These are phyloP conservation scores for Lasioglossum vierecki DNA, from an alignment of 2,888 invertebrate genomes.

Conservation along the genomic window DNA sequence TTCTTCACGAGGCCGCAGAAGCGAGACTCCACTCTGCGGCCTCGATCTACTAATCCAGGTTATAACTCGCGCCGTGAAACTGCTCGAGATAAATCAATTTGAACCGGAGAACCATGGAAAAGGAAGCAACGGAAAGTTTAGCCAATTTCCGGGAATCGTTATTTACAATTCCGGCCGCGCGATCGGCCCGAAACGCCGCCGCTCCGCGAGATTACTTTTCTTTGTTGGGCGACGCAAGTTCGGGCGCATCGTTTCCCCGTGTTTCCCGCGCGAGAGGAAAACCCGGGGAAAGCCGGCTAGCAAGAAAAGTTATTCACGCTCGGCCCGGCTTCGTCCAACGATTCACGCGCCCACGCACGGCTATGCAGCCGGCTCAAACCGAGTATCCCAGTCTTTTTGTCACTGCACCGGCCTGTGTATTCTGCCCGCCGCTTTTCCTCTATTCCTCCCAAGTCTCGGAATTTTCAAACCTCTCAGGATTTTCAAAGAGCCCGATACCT, in stretches of 20 bases:
- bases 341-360: constrained; percentile 52
- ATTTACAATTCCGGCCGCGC: constrained; percentile 54
- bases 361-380: constrained; percentile 54
- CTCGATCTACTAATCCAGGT: constrained; percentile 18
- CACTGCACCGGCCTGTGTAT: constrained; percentile 45
- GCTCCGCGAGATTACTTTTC: constrained; percentile 44
- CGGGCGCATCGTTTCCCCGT: constrained; percentile 8
- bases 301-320: constrained; percentile 64
- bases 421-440: constrained; percentile 24
- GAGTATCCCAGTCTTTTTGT: constrained; percentile 46
- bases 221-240: constrained; percentile 53
- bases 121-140: constrained; percentile 35
- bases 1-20: background rate
- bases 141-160: constrained; percentile 54
- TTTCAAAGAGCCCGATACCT: background rate
- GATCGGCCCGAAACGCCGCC: constrained; percentile 20
- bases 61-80: constrained; percentile 19
- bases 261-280: constrained; percentile 37
- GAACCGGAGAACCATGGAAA: constrained; percentile 7
- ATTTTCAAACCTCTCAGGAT: constrained; percentile 6
- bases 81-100: constrained; percentile 51
- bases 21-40: background rate
- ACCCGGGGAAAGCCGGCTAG: constrained; percentile 60
- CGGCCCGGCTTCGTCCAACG: constrained; percentile 39
- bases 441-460: background rate